A percentile compares a stretch with the other conserved stretches of the same genome.
Conservation (phyloP, 2,113 vertebrate species). For the Zosterops pallidus region DNA sequence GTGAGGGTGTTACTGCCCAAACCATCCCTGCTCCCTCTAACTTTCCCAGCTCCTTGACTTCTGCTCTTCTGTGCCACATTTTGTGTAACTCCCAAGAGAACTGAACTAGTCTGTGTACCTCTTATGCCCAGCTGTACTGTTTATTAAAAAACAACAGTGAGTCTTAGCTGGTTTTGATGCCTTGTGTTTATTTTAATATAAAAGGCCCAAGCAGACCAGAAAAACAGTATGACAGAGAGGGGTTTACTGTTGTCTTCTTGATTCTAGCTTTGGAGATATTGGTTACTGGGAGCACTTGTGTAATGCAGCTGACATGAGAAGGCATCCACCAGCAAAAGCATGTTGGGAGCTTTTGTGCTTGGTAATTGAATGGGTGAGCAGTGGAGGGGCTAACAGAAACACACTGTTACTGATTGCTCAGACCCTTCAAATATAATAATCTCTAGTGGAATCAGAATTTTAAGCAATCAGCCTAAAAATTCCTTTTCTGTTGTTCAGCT, state of each 20-base stretch:
- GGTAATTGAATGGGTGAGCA: neutral
- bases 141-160: conserved; percentile 42
- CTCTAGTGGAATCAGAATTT: neutral
- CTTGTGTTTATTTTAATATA: conserved; percentile 5
- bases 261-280: neutral
- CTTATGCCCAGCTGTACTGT: conserved; percentile 1
- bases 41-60: neutral
- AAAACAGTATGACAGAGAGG: neutral
- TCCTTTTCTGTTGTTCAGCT: neutral
- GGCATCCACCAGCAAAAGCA: neutral
- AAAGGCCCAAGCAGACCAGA: neutral
- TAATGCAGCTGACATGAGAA: neutral
- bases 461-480: neutral
- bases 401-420: neutral
- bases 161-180: neutral
- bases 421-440: neutral
- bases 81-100: conserved; percentile 36
- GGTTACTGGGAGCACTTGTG: neutral
- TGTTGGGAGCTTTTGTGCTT: neutral
- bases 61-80: neutral
- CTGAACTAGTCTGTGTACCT: conserved; percentile 45
- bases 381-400: neutral
- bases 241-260: neutral
- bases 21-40: neutral
- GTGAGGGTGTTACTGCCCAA: neutral